These are phyloP conservation scores for Mormyrops boulengeri DNA, from an alignment of 2,797 vertebrate genomes.

Conservation along the genomic window DNA sequence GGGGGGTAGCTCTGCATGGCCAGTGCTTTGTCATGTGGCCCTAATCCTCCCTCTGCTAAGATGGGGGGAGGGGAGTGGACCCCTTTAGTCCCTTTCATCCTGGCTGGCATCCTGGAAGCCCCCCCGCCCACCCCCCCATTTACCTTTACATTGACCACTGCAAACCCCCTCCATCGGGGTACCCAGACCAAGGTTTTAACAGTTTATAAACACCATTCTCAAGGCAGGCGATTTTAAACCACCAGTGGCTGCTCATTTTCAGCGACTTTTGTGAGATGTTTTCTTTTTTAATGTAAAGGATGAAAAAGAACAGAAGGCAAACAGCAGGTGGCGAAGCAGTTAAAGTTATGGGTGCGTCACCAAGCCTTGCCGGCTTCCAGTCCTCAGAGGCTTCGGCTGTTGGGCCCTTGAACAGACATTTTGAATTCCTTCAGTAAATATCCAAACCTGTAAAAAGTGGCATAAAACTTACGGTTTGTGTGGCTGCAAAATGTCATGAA, in stretches of 20 bases:
- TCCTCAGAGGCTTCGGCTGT: background rate
- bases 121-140: background rate
- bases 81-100: background rate
- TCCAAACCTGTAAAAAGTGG: background rate
- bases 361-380: background rate
- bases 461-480: background rate
- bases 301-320: background rate
- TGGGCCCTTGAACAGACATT: background rate
- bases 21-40: slow-evolving; percentile 15
- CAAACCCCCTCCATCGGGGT: background rate
- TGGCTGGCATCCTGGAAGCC: background rate
- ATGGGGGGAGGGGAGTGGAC: background rate
- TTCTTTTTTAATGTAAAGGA: background rate
- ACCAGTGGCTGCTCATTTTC: background rate
- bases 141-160: background rate
- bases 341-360: background rate
- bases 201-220: background rate
- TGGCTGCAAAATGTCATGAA: background rate
- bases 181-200: background rate
- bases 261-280: background rate
- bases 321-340: background rate
- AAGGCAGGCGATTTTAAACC: background rate
- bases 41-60: background rate
- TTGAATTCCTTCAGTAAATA: background rate
- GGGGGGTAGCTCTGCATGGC: background rate